Percentiles rank a stretch among this genome's conserved stretches.
Conservation (phyloP, 1,140 invertebrate genomes). For the Papilio helenus region DNA sequence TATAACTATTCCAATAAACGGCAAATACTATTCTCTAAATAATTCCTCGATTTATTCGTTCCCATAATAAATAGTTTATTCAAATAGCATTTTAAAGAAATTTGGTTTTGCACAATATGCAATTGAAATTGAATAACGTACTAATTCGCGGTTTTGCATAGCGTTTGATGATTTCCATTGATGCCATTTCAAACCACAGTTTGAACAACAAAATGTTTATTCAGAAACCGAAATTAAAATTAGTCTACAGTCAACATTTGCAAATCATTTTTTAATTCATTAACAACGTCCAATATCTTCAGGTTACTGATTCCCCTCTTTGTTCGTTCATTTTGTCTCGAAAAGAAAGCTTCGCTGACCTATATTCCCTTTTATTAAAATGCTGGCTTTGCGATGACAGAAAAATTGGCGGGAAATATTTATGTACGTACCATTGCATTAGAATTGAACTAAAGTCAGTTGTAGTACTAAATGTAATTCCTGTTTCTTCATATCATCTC, state of each 20-base stretch:
- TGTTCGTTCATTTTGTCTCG: slow-evolving; percentile 11
- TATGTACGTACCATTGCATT: not conserved
- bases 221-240: not conserved
- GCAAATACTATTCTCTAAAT: too few relatives aligned
- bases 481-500: not conserved
- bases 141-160: not conserved
- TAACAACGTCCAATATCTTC: slow-evolving; percentile 2
- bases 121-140: not conserved
- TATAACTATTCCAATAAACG: too few relatives aligned
- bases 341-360: slow-evolving; percentile 5
- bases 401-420: slow-evolving; percentile 1
- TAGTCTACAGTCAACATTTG: not conserved
- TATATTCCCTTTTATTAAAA: slow-evolving; percentile 14
- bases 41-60: too few relatives aligned
- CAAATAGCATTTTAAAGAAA: too few relatives aligned
- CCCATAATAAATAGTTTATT: too few relatives aligned
- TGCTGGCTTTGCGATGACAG: not conserved
- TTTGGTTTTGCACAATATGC: too few relatives aligned
- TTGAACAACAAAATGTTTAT: not conserved
- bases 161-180: not conserved
- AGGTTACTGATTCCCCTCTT: not conserved
- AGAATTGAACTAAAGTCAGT: not conserved
- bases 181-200: slow-evolving; percentile 2
- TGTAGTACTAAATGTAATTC: too few relatives aligned
- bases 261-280: not conserved